Percentiles rank a stretch among this genome's conserved stretches.
These are phyloP conservation scores for Bungarus multicinctus DNA, from an alignment of 2,113 vertebrate genomes.

Conservation along the genomic window DNA sequence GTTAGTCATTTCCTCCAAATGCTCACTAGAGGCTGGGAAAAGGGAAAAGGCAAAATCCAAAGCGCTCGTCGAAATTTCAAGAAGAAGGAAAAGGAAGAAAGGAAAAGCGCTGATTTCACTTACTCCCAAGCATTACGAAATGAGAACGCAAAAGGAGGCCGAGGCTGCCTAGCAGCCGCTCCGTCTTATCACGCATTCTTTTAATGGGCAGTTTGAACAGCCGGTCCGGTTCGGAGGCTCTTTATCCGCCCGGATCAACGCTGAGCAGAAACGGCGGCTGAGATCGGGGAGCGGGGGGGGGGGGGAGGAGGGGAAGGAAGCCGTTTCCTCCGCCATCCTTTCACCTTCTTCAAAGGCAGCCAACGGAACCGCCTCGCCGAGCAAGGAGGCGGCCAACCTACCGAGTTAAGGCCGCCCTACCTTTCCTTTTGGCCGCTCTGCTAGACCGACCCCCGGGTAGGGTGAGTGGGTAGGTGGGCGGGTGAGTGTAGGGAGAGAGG, in stretches of 20 bases:
- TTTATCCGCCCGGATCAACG: background rate
- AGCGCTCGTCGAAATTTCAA: background rate
- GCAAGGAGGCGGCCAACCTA: background rate
- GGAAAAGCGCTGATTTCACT: background rate
- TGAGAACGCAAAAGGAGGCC: background rate
- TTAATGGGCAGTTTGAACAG: background rate
- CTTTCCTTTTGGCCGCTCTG: background rate
- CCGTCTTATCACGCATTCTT: background rate
- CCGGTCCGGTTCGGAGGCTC: background rate
- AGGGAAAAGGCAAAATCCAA: background rate
- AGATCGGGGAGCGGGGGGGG: background rate
- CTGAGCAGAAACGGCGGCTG: background rate
- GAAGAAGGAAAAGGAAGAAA: background rate
- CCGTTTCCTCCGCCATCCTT: background rate
- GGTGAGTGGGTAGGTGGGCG: rapidly evolving
- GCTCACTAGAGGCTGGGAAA: background rate
- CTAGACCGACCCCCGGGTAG: too few relatives aligned
- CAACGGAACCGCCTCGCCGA: background rate
- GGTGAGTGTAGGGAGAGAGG: too few relatives aligned
- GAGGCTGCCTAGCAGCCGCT: background rate
- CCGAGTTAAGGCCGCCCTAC: background rate
- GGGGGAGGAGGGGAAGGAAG: background rate
- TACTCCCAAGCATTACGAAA: background rate
- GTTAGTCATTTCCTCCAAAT: background rate
- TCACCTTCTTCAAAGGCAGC: background rate